Base-by-base conservation (phyloP, 2,888 invertebrate species). In the Pristionchus maxplancki region DNA sequence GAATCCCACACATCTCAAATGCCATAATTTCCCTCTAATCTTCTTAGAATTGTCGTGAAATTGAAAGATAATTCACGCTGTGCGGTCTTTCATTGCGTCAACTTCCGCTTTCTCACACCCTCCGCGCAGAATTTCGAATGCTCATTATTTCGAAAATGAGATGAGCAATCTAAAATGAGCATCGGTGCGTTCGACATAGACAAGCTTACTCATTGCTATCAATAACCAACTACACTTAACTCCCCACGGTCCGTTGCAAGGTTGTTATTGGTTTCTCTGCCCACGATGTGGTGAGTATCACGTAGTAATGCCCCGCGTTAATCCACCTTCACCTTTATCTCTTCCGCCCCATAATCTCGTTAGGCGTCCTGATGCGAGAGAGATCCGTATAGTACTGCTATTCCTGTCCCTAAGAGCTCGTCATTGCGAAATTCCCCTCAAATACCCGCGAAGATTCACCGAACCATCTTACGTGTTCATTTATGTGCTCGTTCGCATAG, bases 281-380 rank as follows among this genome's bases (percentile, higher is more conserved):
- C 58, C 58, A 64, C 64, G 64, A 28, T 64, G 31, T 64, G 2
- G 13, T 31, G 64, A 28, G 28, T 64, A 64, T 64, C 64, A 64
- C 58, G 58, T 58, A 58, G 64, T 28, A 64, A 64, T 31, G 28
- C 37, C 17, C 17, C 71, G 62, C 37, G 20, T 20, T 71, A 71
- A 71, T 71, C 37, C 71, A 71, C 24, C 71, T 37, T 64, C 64
- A 64, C 64, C 64, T 64, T 58, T 71, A 37, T 71, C 37, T 34
- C 64, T 15, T 34, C 34, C 71, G 40, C 37, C 37, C 71, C 9
- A 37, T 71, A 71, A 71, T 37, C 71, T 37, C 37, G 20, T 71
- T 37, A 71, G 4, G 37, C 37, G 31, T 31, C 5, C 15, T 24
- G 37, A 24, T 71, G 17, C 34, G 37, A 71, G 58, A 58, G 24